Conservation (phyloP, 2,113 vertebrate genomes). For the Casuarius casuarius region DNA sequence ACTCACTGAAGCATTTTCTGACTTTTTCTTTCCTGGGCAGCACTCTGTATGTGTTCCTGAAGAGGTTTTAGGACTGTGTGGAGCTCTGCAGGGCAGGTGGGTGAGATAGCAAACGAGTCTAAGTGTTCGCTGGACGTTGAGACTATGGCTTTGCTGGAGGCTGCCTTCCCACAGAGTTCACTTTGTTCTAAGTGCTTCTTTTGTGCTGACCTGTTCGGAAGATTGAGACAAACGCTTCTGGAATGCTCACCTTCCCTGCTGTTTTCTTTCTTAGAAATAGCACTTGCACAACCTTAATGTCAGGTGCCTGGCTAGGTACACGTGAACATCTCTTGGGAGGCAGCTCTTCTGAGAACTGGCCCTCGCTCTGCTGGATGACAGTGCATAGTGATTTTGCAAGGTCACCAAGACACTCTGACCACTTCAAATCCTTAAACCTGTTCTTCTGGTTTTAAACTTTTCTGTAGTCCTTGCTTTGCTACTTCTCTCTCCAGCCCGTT, state of each 20-base stretch:
- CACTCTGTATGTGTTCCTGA: too few relatives aligned
- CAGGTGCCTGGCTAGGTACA: neutral
- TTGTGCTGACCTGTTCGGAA: too few relatives aligned
- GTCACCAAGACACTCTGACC: fast-evolving
- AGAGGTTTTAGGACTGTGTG: too few relatives aligned
- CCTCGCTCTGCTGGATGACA: neutral
- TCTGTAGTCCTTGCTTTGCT: neutral
- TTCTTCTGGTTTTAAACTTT: neutral
- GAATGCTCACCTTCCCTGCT: too few relatives aligned
- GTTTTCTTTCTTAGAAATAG: neutral
- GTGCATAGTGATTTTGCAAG: fast-evolving
- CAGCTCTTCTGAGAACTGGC: neutral
- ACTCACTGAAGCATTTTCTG: neutral
- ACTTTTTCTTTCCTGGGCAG: too few relatives aligned
- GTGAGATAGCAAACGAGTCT: neutral
- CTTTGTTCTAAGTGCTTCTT: too few relatives aligned
- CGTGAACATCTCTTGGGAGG: neutral
- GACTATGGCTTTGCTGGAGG: too few relatives aligned
- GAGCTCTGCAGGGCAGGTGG: too few relatives aligned
- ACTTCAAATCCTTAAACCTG: neutral
- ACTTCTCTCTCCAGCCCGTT: neutral
- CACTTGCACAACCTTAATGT: neutral
- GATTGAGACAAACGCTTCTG: too few relatives aligned
- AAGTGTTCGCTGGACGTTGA: neutral
- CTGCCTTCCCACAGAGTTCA: too few relatives aligned